Evolutionary conservation across 2,888 invertebrate species (phyloP).

Genomic region (Pollenia griseotomentosa): DNA sequence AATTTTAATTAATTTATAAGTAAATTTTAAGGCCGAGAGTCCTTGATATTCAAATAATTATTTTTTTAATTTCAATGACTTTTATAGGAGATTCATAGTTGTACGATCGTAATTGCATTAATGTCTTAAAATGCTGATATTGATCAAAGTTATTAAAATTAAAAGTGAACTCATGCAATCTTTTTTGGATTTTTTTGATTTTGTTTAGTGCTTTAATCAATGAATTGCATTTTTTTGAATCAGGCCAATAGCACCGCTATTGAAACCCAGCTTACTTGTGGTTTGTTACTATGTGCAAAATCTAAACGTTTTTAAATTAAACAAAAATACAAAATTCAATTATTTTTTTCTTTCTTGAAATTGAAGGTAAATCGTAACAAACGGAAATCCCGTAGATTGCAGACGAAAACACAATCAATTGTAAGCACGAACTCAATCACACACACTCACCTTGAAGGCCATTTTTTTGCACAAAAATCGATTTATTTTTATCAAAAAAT

Average conservation of each 20-base stretch:
- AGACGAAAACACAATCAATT: not conserved
- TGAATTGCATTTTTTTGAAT: slow-evolving; percentile 65
- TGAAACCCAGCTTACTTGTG: not conserved
- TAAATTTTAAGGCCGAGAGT: not conserved
- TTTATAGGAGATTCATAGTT: too few relatives aligned
- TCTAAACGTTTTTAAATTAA: slow-evolving; percentile 19
- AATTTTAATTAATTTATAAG: not conserved
- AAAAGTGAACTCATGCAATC: not conserved
- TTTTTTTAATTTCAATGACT: not conserved
- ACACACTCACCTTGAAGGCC: slow-evolving; percentile 80
- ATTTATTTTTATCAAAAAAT: slow-evolving; percentile 59
- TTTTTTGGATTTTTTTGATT: not conserved
- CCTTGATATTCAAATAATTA: not conserved
- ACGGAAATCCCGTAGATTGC: slow-evolving; percentile 26
- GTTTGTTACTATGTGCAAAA: slow-evolving; percentile 57
- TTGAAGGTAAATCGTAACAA: slow-evolving; percentile 47
- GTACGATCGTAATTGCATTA: too few relatives aligned
- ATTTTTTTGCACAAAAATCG: slow-evolving; percentile 74
- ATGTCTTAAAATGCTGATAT: too few relatives aligned
- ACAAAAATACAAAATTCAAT: slow-evolving; percentile 15
- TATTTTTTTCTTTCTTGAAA: slow-evolving; percentile 35
- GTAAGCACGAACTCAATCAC: not conserved
- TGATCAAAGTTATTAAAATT: not conserved
- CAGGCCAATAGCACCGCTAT: slow-evolving; percentile 52
- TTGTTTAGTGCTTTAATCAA: slow-evolving; percentile 25